Percentiles rank a stretch among this genome's conserved stretches.
phyloP scores from a whole-genome alignment of 2,113 vertebrate genomes.

The Cochlearius cochlearius region DNA sequence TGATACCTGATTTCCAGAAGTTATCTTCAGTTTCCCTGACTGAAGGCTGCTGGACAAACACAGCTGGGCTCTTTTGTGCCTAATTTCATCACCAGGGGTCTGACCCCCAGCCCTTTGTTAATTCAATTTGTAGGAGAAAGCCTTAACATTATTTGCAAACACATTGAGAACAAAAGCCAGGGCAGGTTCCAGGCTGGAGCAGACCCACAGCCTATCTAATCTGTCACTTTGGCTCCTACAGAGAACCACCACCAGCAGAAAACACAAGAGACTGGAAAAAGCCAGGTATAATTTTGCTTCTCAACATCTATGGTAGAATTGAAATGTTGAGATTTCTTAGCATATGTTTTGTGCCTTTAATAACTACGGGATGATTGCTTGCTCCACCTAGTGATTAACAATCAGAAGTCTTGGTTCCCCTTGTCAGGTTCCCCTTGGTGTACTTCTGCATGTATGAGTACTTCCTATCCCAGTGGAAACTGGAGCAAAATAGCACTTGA shows the following conservation, averaged over 20 bases:
- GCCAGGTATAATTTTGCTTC: not conserved
- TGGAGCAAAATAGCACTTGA: not conserved
- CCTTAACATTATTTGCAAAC: not conserved
- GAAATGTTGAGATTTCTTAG: not conserved
- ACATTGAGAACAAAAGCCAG: not conserved
- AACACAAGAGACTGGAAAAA: not conserved
- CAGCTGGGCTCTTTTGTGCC: not conserved
- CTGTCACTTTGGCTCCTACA: not conserved
- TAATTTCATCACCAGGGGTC: fast-evolving
- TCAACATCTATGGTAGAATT: fast-evolving
- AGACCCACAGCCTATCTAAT: not conserved
- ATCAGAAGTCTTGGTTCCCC: not conserved
- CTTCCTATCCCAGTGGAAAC: not conserved
- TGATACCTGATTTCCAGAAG: not conserved
- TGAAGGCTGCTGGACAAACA: not conserved
- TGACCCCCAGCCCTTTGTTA: not conserved
- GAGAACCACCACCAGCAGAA: not conserved
- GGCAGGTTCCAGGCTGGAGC: not conserved
- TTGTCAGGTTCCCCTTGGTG: not conserved
- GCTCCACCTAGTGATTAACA: not conserved
- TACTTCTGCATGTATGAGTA: not conserved
- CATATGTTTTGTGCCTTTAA: not conserved
- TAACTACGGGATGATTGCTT: not conserved
- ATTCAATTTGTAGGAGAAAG: not conserved
- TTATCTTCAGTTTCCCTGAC: not conserved